phyloP scores from a whole-genome alignment of 2,797 vertebrate genomes.

The Hypotaenidia philippensis region DNA sequence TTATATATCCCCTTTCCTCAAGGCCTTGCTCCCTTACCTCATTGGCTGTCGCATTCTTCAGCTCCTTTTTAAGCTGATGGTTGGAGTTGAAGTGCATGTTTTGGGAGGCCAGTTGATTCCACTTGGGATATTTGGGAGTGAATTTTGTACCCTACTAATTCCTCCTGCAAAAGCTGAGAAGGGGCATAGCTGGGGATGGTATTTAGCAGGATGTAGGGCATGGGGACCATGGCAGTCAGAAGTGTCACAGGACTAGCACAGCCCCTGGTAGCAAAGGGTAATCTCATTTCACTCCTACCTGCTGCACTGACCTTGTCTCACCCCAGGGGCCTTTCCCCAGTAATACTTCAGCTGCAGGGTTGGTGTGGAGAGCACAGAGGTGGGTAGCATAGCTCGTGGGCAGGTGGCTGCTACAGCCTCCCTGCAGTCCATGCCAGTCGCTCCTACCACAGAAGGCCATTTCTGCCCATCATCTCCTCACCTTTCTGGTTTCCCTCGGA shows the following conservation, averaged over 20 bases:
- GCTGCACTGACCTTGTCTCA: rapidly evolving
- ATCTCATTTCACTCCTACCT: background rate
- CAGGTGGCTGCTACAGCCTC: background rate
- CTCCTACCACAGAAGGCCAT: background rate
- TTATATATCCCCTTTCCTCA: background rate
- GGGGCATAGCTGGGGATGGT: background rate
- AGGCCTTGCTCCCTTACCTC: background rate
- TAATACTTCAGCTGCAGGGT: background rate
- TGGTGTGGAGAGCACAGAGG: rapidly evolving
- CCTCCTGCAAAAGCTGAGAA: background rate
- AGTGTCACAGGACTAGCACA: rapidly evolving
- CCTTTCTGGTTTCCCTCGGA: background rate
- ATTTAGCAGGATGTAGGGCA: background rate
- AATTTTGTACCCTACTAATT: background rate
- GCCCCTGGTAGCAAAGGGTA: background rate
- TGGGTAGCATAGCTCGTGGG: no score
- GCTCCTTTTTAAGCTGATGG: background rate
- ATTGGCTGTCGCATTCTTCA: background rate
- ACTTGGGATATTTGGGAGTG: background rate
- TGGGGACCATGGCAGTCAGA: background rate
- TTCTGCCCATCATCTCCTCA: background rate
- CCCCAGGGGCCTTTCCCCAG: background rate
- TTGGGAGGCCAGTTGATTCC: background rate
- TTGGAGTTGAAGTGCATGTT: background rate
- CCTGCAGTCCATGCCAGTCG: background rate